These are phyloP conservation scores for Tribolium freemani DNA, from an alignment of 2,888 invertebrate genomes.

Conservation along the genomic window DNA sequence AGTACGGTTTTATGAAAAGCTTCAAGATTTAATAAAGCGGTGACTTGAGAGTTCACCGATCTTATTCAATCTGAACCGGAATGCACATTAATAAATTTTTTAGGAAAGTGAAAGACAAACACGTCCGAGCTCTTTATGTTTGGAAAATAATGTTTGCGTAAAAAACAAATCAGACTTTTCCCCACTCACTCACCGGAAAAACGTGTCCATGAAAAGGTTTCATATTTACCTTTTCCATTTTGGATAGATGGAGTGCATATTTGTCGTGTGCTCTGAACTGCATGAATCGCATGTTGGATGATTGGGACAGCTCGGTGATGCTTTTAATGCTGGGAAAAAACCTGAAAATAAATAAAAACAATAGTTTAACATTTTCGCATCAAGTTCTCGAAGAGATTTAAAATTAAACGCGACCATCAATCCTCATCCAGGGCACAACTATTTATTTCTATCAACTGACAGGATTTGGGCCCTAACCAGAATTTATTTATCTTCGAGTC, in stretches of 20 bases:
- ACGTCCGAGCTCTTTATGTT: no score
- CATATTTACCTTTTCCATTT: slow-evolving; percentile 95
- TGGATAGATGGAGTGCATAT: slow-evolving; percentile 95
- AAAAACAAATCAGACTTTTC: slow-evolving; percentile 33
- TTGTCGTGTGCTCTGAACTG: slow-evolving; percentile 98
- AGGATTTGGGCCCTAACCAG: not conserved
- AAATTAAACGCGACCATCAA: slow-evolving; percentile 25
- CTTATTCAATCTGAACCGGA: no score
- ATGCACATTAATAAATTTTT: no score
- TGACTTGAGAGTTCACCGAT: not conserved
- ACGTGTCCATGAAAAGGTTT: not conserved
- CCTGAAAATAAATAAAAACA: slow-evolving; percentile 71
- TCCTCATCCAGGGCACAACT: not conserved
- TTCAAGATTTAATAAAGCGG: slow-evolving; percentile 1
- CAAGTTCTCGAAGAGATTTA: not conserved
- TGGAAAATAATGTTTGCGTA: slow-evolving; percentile 20
- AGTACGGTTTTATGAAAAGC: slow-evolving; percentile 12
- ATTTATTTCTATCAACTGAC: slow-evolving; percentile 14
- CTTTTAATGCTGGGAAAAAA: slow-evolving; percentile 98
- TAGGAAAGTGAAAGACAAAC: not conserved
- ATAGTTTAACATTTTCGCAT: no score
- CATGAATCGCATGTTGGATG: slow-evolving; percentile 99
- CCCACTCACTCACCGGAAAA: slow-evolving; percentile 21
- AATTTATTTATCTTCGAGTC: not conserved
- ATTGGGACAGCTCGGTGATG: slow-evolving; percentile 97